Evolutionary conservation across 1,140 invertebrate genomes (phyloP), one percentile per base, ranked within the genome.

Genomic region (Sminthurides bifidus): DNA sequence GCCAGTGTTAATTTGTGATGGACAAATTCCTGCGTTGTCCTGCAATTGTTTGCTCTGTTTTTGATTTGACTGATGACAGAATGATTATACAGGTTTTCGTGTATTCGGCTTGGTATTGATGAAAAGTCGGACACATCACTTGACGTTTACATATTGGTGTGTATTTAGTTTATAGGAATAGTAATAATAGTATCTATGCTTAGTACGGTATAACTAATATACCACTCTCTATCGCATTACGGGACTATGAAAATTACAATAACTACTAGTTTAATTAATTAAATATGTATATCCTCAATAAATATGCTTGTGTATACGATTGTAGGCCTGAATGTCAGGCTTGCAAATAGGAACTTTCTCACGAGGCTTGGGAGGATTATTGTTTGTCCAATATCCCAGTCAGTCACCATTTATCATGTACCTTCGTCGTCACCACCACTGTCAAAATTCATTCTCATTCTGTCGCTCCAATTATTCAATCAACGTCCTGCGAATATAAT

Each of bases 291-390:
- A 56, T 60, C 54, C 54, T 60, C 54, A 60, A 56, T 60, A 60
- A 60, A 60, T 60, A 60, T 60, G 59, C 59, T 58, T 60, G 59
- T 60, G 59, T 60, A 60, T 60, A 60, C 59, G 59, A 60, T 60
- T 60, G 59, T 60, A 56, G 54, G 54, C 54, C 51, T 58, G 51
- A 38, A 35, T 46, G 48, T 52, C 56, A 53, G 52, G 52, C 51
- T 60, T 60, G 53, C 52, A 55, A 60, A 60, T 60, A 60, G 58
- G 58, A 60, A 60, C 58, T 60, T 60, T 60, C 48, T 60, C 53
- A 60, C 58, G 58, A 60, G 58, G 58, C 58, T 60, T 59, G 58
- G 49, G 55, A 57, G 55, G 55, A 55, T 51, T 60, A 50, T 57
- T 57, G 43, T 35, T 53, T 58, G 50, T 58, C 51, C 33, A 33